Evolutionary conservation across 1,140 invertebrate species (phyloP).

Genomic region (Temnothorax longispinosus): DNA sequence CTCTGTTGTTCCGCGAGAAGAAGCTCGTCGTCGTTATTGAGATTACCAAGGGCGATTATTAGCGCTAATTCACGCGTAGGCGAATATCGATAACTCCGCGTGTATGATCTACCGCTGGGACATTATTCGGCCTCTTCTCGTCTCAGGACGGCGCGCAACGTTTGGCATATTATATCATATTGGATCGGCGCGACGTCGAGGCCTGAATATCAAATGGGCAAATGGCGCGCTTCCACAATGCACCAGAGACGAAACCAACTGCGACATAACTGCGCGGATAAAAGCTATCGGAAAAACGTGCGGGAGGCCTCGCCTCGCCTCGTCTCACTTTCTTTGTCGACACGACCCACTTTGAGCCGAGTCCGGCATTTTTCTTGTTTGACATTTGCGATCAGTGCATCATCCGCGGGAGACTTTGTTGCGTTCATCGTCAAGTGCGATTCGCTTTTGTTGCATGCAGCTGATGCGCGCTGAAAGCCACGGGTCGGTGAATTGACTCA

Average conservation of each 20-base stretch:
- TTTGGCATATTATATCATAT: constrained; percentile 25
- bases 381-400: constrained; percentile 44
- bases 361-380: constrained; percentile 63
- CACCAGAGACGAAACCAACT: constrained; percentile 22
- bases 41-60: background rate
- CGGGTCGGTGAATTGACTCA: background rate
- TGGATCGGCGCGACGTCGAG: background rate
- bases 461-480: constrained; percentile 29
- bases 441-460: constrained; percentile 16
- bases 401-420: constrained; percentile 26
- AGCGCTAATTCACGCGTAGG: background rate
- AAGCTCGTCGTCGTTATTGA: background rate
- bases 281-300: constrained; percentile 46
- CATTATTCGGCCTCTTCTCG: background rate
- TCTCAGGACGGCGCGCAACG: background rate
- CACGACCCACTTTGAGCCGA: constrained; percentile 59
- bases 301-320: constrained; percentile 26
- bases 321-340: constrained; percentile 39
- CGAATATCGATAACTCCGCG: background rate
- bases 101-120: background rate
- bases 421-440: background rate
- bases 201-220: constrained; percentile 44
- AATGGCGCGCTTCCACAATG: constrained; percentile 17
- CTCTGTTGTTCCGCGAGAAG: background rate
- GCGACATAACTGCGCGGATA: constrained; percentile 7